Base-by-base conservation (phyloP, 2,888 invertebrate genomes). In the Aleiodes testaceus region DNA sequence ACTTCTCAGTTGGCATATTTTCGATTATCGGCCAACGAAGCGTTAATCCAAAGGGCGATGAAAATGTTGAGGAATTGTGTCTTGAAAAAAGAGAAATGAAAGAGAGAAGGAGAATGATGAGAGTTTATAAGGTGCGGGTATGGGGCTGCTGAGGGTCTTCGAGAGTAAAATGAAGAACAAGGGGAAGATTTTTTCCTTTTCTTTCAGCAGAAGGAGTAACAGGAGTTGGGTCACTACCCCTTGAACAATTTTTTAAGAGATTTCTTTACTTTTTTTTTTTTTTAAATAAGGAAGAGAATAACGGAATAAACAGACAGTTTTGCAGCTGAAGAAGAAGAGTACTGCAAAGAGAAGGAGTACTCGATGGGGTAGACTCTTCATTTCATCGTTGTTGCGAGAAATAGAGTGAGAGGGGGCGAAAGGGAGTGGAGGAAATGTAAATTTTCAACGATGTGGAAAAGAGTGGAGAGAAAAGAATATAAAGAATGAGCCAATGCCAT, bases 271-370 rank as follows among this genome's bases (percentile, higher is more conserved):
- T 64, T 47, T 45, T 47, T 64, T 30, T 14, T 16, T 47, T 45
- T 66, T 49, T 53, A 20, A 44, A 26, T 61, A 42, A 7, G 14
- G 55, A 55, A 50, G 18, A 59, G 18, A 49, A 16, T 55, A 86
- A 83, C 85, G 85, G 87, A 85, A 87, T 87, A 87, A 87, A 86
- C 87, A 87, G 87, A 87, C 86, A 86, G 87, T 84, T 85, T 63
- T 80, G 79, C 80, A 77, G 65, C 63, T 66, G 53, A 22, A 63
- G 65, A 72, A 74, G 78, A 77, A 42, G 52, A 30, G 49, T 20
- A 49, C 61, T 44, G 65, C 16, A 11, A 61, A 26, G 63, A 67
- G 16, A 52, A 42, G 30, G 53, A 30, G 47, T 36, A 70, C 30
- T 63, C 59, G 53, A 59, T 59, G 50, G 50, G 67, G 44, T 49